Evolutionary conservation across 2,113 vertebrate species (phyloP).

Genomic region (Corythoichthys intestinalis): DNA sequence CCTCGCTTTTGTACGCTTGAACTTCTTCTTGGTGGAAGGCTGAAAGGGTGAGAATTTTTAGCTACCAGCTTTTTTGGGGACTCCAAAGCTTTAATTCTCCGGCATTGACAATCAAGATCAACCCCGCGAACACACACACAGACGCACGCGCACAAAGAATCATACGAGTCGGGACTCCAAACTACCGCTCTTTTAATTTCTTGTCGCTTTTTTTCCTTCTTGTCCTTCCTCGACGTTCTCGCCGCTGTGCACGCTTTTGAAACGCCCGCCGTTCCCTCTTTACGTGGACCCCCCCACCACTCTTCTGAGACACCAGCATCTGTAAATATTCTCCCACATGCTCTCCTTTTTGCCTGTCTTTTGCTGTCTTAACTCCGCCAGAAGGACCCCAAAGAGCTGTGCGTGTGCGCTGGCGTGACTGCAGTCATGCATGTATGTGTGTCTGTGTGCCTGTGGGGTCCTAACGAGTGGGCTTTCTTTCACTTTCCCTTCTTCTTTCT

Average conservation of each 20-base stretch:
- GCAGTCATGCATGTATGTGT: conserved; percentile 55
- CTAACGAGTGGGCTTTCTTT: conserved; percentile 60
- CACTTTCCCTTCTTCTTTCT: conserved; percentile 75
- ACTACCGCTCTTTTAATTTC: conserved; percentile 14
- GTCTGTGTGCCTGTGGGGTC: conserved; percentile 48
- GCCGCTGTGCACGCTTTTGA: conserved; percentile 47
- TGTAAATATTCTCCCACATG: conserved; percentile 82
- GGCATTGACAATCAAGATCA: conserved; percentile 82
- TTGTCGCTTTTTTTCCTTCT: conserved; percentile 24
- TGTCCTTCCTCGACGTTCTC: conserved; percentile 35
- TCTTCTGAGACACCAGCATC: conserved; percentile 88
- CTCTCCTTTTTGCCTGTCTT: conserved; percentile 66
- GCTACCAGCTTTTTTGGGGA: conserved; percentile 64
- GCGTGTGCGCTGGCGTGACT: conserved; percentile 53
- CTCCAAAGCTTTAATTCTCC: conserved; percentile 76
- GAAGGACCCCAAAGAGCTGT: conserved; percentile 69
- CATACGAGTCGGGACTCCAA: conserved; percentile 35
- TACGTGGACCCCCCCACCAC: conserved; percentile 38
- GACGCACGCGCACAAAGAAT: conserved; percentile 7
- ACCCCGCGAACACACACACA: conserved; percentile 34
- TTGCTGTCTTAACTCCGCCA: conserved; percentile 69
- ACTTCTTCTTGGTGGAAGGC: conserved; percentile 57
- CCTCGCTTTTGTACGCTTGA: conserved; percentile 65
- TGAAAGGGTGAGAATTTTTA: conserved; percentile 73
- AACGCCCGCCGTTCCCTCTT: conserved; percentile 61